phyloP scores from a whole-genome alignment of 2,888 invertebrate genomes.

The Rhodophaea formosa region DNA sequence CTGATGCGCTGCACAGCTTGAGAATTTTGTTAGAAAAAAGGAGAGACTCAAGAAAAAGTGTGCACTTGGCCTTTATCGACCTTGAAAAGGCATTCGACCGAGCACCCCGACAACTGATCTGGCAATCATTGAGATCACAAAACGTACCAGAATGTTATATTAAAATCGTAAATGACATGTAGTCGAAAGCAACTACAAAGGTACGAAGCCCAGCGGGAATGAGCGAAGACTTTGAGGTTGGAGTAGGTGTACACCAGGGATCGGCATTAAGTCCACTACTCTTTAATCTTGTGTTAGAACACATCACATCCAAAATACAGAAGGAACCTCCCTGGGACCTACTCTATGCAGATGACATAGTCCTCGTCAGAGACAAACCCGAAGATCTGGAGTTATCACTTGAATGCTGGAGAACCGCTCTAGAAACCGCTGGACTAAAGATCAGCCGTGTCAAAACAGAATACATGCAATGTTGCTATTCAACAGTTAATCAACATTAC shows the following conservation, averaged over 20 bases:
- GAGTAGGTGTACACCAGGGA: conserved; percentile 18
- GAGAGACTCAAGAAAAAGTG: background rate
- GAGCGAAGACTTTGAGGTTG: conserved; percentile 15
- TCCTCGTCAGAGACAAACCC: background rate
- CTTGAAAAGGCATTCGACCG: conserved; percentile 26
- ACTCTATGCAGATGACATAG: conserved; percentile 23
- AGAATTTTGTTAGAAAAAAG: conserved; percentile 21
- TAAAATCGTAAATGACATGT: background rate
- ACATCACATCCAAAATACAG: too few species aligned
- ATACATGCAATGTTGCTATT: too few species aligned
- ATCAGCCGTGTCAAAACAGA: too few species aligned
- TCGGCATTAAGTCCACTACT: conserved; percentile 19
- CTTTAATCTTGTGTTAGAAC: conserved; percentile 6
- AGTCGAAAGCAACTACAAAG: background rate
- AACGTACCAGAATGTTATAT: conserved; percentile 16
- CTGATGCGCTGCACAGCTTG: conserved; percentile 19
- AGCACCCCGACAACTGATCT: conserved; percentile 21
- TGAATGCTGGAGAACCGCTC: too few species aligned
- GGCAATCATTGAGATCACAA: conserved; percentile 20
- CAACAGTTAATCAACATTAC: too few species aligned
- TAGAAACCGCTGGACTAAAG: too few species aligned
- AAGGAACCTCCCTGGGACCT: conserved; percentile 15
- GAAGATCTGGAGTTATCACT: too few species aligned
- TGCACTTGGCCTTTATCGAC: conserved; percentile 19
- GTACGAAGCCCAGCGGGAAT: conserved; percentile 3